Evolutionary conservation across 2,888 invertebrate species (phyloP), one percentile per base, ranked within the genome.

Genomic region (Phragmatobia fuliginosa): DNA sequence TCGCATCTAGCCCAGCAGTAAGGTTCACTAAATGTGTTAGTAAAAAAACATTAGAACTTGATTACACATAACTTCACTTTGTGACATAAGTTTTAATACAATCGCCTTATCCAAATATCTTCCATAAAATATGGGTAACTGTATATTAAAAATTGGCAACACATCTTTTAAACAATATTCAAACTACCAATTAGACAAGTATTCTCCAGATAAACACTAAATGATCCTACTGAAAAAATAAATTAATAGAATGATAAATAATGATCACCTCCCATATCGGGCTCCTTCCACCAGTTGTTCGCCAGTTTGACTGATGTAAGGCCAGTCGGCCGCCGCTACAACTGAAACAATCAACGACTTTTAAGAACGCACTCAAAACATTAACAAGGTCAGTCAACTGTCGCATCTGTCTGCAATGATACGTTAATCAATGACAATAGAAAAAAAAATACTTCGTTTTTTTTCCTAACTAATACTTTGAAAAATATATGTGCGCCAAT

Each of bases 241-340:
- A 59, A 59, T 2, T 7, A 59, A 33, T 60, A 7, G 33, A 56
- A 36, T 28, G 3, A 28, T 28, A 36, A 56, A 58, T 18, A 41
- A 25, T 41, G 10, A 66, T 90, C 80, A 91, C 92, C 92, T 81
- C 88, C 89, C 86, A 89, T 86, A 74, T 91, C 90, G 68, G 89
- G 88, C 77, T 90, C 89, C 73, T 85, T 87, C 90, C 91, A 91
- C 87, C 88, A 90, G 78, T 84, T 89, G 72, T 85, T 85, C 81
- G 91, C 89, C 88, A 90, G 83, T 60, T 82, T 83, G 79, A 70
- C 66, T 64, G 49, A 38, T 71, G 59, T 69, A 62, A 75, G 82
- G 83, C 85, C 82, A 72, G 64, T 64, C 69, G 80, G 81, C 83
- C 79, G 71, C 74, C 81, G 82, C 77, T 32, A 67, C 73, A 64